Evolutionary conservation across 2,888 invertebrate species (phyloP), one percentile per base, ranked within the genome.

Genomic region (Drosophila niveifrons): DNA sequence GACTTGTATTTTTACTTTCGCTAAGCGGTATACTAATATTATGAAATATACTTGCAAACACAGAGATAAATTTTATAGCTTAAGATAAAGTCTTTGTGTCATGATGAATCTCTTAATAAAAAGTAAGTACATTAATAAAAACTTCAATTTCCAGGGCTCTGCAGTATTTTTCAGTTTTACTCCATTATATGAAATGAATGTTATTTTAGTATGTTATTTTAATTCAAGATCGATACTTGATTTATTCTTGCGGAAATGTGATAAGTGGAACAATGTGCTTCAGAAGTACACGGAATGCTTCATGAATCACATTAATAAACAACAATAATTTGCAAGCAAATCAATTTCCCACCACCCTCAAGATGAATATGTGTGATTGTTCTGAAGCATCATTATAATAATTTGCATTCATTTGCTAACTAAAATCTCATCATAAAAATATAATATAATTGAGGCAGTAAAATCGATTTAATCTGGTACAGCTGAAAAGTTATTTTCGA

Each of bases 321-420:
- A 58, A 41, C 31, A 56, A 59, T 56, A 71, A 73, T 76, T 76
- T 48, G 66, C 74, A 46, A 8, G 23, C 29, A 72, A 62, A 62
- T 62, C 50, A 72, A 66, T 58, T 72, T 72, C 62, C 41, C 73
- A 59, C 41, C 73, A 59, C 47, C 41, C 18, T 11, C 43, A 36
- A 18, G 29, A 72, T 74, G 74, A 74, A 75, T 75, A 78, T 73
- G 63, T 58, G 58, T 28, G 51, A 78, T 75, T 75, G 67, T 75
- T 73, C 34, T 29, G 2, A 36, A 29, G 34, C 51, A 57, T 64
- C 59, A 72, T 78, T 78, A 73, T 15, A 64, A 57, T 47, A 59
- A 78, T 75, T 78, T 50, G 56, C 62, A 64, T 66, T 34, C 11
- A 39, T 18, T 58, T 56, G 66, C 31, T 34, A 62, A 75, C 48